Evolutionary conservation across 2,888 invertebrate genomes (phyloP).

Genomic region (Oscheius sp.): DNA sequence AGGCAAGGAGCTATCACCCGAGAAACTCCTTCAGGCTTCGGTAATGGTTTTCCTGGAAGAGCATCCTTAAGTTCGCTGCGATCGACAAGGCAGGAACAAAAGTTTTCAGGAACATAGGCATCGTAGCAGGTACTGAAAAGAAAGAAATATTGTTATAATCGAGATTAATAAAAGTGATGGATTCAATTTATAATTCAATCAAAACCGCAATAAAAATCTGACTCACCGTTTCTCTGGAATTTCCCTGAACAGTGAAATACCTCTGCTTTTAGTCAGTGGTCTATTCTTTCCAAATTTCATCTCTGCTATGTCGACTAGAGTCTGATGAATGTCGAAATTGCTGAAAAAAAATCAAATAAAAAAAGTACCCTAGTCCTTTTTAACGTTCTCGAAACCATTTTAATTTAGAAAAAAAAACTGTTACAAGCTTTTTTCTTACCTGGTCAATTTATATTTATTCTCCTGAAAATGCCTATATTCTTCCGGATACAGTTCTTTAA

Average conservation of each 20-base stretch:
- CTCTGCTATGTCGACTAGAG: conserved; percentile 66
- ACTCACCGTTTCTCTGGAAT: conserved; percentile 30
- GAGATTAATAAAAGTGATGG: too few relatives aligned
- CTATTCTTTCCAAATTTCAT: conserved; percentile 38
- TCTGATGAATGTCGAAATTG: conserved; percentile 72
- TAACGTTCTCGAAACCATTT: neutral
- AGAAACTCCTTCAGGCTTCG: neutral
- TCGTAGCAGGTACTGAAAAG: conserved; percentile 48
- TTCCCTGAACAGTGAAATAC: conserved; percentile 50
- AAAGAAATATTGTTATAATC: neutral
- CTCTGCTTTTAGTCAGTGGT: conserved; percentile 33
- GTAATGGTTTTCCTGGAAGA: neutral
- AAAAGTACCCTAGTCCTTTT: neutral
- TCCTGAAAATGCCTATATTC: conserved; percentile 41
- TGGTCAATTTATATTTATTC: conserved; percentile 45
- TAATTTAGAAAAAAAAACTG: neutral
- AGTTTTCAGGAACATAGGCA: conserved; percentile 54
- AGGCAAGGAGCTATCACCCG: too few relatives aligned
- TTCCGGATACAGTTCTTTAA: conserved; percentile 59
- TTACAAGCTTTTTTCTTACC: conserved; percentile 28
- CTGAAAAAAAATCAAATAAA: conserved; percentile 61
- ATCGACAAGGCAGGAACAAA: conserved; percentile 48
- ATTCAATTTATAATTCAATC: too few relatives aligned
- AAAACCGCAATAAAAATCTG: too few relatives aligned
- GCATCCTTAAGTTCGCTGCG: neutral